Conservation (phyloP, 2,113 vertebrate species). For the Petromus typicus region DNA sequence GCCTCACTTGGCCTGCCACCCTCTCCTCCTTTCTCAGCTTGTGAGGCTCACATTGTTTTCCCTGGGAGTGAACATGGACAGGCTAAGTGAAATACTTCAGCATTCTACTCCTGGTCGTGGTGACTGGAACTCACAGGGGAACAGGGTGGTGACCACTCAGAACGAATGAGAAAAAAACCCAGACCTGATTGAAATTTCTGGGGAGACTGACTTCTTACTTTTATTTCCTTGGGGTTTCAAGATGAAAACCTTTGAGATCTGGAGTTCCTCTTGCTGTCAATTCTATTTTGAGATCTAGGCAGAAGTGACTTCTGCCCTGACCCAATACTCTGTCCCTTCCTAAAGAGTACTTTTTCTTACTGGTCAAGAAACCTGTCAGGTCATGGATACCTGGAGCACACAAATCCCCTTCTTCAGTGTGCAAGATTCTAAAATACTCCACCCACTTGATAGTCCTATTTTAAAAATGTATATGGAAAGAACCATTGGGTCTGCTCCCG, state of each 20-base stretch:
- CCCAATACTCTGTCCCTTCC: neutral
- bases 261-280: neutral
- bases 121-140: neutral
- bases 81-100: neutral
- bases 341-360: neutral
- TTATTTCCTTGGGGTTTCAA: conserved; percentile 57
- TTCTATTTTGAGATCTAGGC: neutral
- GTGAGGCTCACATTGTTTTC: neutral
- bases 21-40: neutral
- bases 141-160: neutral
- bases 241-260: neutral
- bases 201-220: neutral
- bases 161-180: neutral
- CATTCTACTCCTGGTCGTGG: neutral
- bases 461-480: neutral
- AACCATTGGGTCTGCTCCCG: neutral
- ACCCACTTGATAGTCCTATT: neutral
- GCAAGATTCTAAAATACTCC: neutral
- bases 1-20: neutral
- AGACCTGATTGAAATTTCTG: conserved; percentile 5
- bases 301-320: neutral
- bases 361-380: neutral
- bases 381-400: neutral
- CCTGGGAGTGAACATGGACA: neutral
- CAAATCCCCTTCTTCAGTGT: neutral